Evolutionary conservation across 2,888 invertebrate genomes (phyloP).

Genomic region (Schrankia costaestrigalis): DNA sequence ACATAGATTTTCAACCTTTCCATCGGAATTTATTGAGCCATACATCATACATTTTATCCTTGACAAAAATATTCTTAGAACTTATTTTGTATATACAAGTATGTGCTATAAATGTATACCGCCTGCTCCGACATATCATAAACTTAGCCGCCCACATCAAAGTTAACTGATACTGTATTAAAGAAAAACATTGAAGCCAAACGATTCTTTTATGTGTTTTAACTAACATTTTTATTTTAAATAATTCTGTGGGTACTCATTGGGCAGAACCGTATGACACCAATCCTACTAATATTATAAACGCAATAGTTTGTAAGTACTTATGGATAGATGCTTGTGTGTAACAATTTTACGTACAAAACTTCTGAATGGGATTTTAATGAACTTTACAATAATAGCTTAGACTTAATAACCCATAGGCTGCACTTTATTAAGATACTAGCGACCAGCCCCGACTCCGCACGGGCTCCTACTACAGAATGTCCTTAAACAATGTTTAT

Average conservation of each 20-base stretch:
- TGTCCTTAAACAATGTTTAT: too few relatives aligned
- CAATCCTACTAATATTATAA: neutral
- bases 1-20: too few relatives aligned
- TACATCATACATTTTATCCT: neutral
- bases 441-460: too few relatives aligned
- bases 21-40: neutral
- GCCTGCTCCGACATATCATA: conserved; percentile 17
- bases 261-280: too few relatives aligned
- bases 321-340: too few relatives aligned
- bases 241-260: too few relatives aligned
- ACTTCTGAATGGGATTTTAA: too few relatives aligned
- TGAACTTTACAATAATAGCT: too few relatives aligned
- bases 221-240: neutral
- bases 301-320: neutral
- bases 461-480: too few relatives aligned
- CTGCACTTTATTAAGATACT: too few relatives aligned
- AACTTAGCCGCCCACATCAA: conserved; percentile 29
- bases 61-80: conserved; percentile 4
- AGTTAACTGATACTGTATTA: conserved; percentile 25
- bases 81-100: conserved; percentile 6
- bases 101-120: conserved; percentile 18
- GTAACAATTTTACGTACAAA: too few relatives aligned
- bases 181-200: conserved; percentile 17
- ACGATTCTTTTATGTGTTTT: conserved; percentile 9
- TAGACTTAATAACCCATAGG: too few relatives aligned